A percentile compares a stretch with the other conserved stretches of the same genome.
These are phyloP conservation scores for Vanacampus margaritifer DNA, from an alignment of 2,113 vertebrate species.

Conservation along the genomic window DNA sequence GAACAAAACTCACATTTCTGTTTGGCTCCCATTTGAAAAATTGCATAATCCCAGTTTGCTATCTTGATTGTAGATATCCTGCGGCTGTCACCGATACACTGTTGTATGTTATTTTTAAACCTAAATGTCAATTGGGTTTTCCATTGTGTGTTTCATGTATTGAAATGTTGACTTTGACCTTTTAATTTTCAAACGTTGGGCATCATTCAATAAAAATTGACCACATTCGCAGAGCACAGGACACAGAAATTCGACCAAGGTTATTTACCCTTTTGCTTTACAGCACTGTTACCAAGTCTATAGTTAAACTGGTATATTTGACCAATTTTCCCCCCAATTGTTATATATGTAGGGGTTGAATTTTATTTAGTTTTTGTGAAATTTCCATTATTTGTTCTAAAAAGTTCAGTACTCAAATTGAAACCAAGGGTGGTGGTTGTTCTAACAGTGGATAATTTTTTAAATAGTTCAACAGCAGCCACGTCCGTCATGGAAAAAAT, in stretches of 20 bases:
- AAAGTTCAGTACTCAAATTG: neutral
- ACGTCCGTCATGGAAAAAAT: neutral
- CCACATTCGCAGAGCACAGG: constrained; percentile 28
- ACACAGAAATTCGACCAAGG: constrained; percentile 9
- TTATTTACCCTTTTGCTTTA: neutral
- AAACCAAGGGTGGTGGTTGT: constrained; percentile 2
- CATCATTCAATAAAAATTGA: constrained; percentile 56
- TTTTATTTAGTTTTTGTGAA: neutral
- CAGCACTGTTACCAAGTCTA: neutral
- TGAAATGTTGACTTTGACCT: constrained; percentile 61
- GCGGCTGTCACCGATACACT: constrained; percentile 57
- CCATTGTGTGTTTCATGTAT: constrained; percentile 59
- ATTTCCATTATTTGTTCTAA: neutral
- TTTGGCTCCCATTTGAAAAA: constrained; percentile 51
- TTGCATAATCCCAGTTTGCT: constrained; percentile 67
- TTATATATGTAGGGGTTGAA: neutral
- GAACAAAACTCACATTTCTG: constrained; percentile 49
- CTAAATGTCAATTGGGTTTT: constrained; percentile 70
- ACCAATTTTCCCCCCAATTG: neutral
- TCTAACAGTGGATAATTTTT: constrained; percentile 21
- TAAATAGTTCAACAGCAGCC: constrained; percentile 12
- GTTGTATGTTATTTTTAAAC: constrained; percentile 73
- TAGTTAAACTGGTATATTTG: neutral
- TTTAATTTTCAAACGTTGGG: constrained; percentile 54
- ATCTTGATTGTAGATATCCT: constrained; percentile 55